Conservation (phyloP, 2,797 vertebrate species). For the Botia kubotai region DNA sequence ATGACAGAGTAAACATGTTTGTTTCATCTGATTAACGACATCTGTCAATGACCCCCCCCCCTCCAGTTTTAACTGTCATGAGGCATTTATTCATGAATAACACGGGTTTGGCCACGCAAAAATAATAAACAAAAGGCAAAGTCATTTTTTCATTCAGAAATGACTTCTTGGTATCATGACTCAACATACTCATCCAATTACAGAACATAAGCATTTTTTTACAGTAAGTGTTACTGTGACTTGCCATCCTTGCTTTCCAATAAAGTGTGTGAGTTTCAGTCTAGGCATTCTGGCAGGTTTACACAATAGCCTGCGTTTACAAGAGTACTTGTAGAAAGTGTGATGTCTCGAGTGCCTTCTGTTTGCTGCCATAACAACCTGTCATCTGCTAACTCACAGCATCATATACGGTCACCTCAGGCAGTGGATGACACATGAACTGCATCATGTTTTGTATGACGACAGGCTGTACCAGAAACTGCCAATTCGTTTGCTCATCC, state of each 20-base stretch:
- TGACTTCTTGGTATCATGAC: conserved; percentile 8
- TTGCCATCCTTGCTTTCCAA: background rate
- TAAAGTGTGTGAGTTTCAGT: conserved; percentile 15
- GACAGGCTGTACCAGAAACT: background rate
- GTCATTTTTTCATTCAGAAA: background rate
- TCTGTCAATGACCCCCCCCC: conserved; percentile 46
- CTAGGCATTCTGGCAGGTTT: background rate
- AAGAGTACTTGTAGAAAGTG: background rate
- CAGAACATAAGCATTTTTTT: background rate
- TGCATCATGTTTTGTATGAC: conserved; percentile 9
- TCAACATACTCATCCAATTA: conserved; percentile 23
- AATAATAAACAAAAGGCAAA: background rate
- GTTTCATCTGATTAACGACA: conserved; percentile 66
- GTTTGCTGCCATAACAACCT: conserved; percentile 8
- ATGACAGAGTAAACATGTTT: conserved; percentile 66
- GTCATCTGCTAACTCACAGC: conserved; percentile 5
- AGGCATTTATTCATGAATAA: background rate
- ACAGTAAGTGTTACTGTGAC: background rate
- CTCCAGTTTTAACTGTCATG: conserved; percentile 2
- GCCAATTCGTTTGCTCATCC: background rate
- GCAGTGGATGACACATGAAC: conserved; percentile 7
- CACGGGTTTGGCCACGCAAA: background rate
- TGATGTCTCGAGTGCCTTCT: background rate
- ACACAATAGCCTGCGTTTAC: background rate
- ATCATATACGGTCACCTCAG: conserved; percentile 6